Conservation (phyloP, 2,888 invertebrate genomes). For the Pocota personata region DNA sequence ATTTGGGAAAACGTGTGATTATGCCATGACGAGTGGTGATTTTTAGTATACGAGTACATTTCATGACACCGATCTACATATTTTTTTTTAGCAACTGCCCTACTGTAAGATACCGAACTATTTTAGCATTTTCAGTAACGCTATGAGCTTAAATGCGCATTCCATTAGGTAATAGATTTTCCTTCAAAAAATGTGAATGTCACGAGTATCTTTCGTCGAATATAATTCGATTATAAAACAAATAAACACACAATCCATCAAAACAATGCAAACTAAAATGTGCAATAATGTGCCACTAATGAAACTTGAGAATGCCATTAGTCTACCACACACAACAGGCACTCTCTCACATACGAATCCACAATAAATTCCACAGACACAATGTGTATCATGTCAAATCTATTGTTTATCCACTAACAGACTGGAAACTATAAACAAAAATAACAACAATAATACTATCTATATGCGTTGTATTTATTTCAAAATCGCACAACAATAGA, state of each 20-base stretch:
- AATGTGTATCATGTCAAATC: slow-evolving; percentile 49
- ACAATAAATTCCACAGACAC: background rate
- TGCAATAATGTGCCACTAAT: slow-evolving; percentile 42
- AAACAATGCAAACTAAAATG: slow-evolving; percentile 22
- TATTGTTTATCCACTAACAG: slow-evolving; percentile 53
- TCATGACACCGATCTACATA: no score
- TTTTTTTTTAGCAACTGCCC: no score
- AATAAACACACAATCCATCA: slow-evolving; percentile 45
- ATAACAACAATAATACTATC: slow-evolving; percentile 33
- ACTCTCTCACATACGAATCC: slow-evolving; percentile 15
- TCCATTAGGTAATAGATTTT: no score
- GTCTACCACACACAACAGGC: slow-evolving; percentile 1
- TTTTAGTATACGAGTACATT: no score
- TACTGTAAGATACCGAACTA: no score
- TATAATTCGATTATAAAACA: background rate
- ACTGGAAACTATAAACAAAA: slow-evolving; percentile 41
- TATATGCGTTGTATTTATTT: slow-evolving; percentile 34
- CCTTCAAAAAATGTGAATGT: no score
- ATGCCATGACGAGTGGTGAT: no score
- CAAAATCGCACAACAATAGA: slow-evolving; percentile 57
- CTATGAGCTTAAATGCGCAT: no score
- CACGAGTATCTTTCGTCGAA: no score
- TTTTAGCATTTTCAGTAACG: no score
- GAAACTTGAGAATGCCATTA: slow-evolving; percentile 67
- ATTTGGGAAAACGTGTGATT: no score